phyloP scores from a whole-genome alignment of 2,113 vertebrate genomes.

The Ochotona curzoniae region DNA sequence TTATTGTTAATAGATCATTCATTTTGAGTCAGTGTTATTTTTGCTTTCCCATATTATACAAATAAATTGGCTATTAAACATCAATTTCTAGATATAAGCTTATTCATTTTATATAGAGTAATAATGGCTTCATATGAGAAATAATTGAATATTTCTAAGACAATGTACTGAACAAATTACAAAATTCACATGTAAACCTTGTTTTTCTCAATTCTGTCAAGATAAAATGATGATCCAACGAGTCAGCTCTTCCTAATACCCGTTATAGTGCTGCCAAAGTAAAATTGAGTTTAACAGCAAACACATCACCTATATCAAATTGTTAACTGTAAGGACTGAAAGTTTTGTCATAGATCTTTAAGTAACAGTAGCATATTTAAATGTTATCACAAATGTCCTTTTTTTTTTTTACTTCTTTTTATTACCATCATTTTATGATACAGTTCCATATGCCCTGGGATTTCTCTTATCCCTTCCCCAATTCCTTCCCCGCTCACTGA shows the following conservation, averaged over 20 bases:
- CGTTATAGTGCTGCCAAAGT: not conserved
- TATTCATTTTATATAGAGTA: not conserved
- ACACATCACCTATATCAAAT: conserved; percentile 52
- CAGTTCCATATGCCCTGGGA: too few species aligned
- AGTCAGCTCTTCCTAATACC: conserved; percentile 8
- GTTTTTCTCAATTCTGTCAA: conserved; percentile 36
- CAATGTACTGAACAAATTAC: not conserved
- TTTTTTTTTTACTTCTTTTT: not conserved
- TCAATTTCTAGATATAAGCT: not conserved
- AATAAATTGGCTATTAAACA: not conserved
- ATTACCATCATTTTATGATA: too few species aligned
- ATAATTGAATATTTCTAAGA: conserved; percentile 31
- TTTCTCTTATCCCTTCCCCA: too few species aligned
- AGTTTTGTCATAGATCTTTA: not conserved
- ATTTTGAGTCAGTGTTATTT: not conserved
- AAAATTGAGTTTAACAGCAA: conserved; percentile 31
- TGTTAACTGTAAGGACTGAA: conserved; percentile 18
- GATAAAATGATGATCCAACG: not conserved
- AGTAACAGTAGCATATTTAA: not conserved
- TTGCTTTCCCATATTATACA: not conserved
- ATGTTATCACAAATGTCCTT: not conserved
- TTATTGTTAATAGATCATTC: not conserved
- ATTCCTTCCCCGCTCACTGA: too few species aligned
- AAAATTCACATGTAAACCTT: conserved; percentile 21
- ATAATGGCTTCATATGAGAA: not conserved